Evolutionary conservation across 2,888 invertebrate species (phyloP).

Genomic region (Abrostola tripartita): DNA sequence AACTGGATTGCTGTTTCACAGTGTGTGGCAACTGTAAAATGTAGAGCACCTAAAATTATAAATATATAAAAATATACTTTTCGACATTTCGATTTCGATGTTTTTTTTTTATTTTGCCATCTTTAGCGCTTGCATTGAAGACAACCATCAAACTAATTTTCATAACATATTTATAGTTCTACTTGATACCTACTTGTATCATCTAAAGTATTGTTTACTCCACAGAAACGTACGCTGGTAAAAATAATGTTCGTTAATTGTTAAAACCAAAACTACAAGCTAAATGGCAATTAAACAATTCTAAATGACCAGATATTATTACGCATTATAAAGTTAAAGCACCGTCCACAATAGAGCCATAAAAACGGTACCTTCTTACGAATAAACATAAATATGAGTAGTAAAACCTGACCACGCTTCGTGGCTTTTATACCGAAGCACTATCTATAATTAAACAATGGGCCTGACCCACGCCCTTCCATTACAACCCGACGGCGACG

Average conservation of each 20-base stretch:
- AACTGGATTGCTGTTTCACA: conserved; percentile 23
- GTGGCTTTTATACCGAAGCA: conserved; percentile 70
- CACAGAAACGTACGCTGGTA: background rate
- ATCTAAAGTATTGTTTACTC: background rate
- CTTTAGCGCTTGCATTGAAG: too few relatives aligned
- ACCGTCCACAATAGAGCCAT: conserved; percentile 57
- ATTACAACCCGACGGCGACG: conserved; percentile 79
- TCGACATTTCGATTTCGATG: too few relatives aligned
- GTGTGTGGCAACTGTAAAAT: conserved; percentile 23
- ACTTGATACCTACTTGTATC: too few relatives aligned
- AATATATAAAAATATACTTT: too few relatives aligned
- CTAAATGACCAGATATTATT: conserved; percentile 53
- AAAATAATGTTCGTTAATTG: conserved; percentile 15
- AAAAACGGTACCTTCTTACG: conserved; percentile 60
- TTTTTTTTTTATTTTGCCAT: too few relatives aligned
- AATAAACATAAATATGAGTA: conserved; percentile 66
- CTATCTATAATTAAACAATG: conserved; percentile 85
- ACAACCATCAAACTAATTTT: too few relatives aligned
- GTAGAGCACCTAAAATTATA: too few relatives aligned
- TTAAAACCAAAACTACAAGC: conserved; percentile 41
- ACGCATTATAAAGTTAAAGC: conserved; percentile 55
- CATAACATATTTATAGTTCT: too few relatives aligned
- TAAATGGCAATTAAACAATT: conserved; percentile 50
- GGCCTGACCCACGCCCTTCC: conserved; percentile 75
- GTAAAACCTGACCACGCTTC: conserved; percentile 64